Conservation (phyloP, 2,797 vertebrate genomes). For the Adelosebastes latens region DNA sequence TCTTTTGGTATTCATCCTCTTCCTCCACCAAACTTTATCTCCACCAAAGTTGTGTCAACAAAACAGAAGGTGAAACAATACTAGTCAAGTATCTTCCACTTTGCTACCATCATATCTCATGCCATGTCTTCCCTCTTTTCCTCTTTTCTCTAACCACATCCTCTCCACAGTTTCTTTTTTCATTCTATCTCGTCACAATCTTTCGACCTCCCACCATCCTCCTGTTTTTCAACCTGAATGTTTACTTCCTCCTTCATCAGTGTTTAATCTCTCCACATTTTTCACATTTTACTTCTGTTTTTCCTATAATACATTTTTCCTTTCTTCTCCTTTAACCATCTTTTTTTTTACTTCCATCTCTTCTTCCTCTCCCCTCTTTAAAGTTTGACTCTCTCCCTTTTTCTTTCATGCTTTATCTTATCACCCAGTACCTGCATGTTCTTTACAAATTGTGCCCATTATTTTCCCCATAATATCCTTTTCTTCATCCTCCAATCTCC, state of each 20-base stretch:
- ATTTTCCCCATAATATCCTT: background rate
- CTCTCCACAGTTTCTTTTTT: background rate
- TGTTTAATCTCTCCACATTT: background rate
- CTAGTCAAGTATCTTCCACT: conserved; percentile 34
- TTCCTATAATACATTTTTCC: background rate
- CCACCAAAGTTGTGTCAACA: conserved; percentile 54
- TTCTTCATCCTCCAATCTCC: background rate
- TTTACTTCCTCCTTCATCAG: background rate
- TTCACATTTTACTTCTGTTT: background rate
- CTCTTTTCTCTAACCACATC: background rate
- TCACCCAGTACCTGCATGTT: background rate
- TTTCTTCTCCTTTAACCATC: background rate
- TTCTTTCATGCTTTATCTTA: background rate
- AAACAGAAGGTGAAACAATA: conserved; percentile 36
- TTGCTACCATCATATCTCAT: conserved; percentile 2
- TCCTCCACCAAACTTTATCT: conserved; percentile 29
- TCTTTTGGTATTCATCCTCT: conserved; percentile 19
- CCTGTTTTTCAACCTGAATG: background rate
- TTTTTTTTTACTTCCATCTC: background rate
- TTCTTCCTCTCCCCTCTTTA: background rate
- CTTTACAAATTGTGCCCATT: no score
- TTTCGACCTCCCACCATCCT: background rate
- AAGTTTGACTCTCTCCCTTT: background rate
- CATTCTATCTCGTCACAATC: background rate
- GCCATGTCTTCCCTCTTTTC: background rate